Evolutionary conservation across 2,113 vertebrate species (phyloP), one percentile per base, ranked within the genome.

Genomic region (Miniopterus natalensis): DNA sequence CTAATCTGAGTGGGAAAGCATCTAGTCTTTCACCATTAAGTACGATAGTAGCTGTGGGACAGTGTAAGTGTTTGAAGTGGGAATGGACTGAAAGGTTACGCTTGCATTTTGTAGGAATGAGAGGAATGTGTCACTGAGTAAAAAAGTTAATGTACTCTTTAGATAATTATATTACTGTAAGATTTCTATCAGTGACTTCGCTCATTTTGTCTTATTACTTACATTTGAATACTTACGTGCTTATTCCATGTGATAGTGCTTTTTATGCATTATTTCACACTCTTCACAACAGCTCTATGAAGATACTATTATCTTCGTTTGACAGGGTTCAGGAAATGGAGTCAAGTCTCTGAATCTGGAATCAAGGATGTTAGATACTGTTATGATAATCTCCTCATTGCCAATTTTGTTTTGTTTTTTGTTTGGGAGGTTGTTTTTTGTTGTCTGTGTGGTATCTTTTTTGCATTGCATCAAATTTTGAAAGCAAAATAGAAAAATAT

Each of bases 401-500:
- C 59, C 45, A 63, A 25, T 77, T 91, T 92, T 61, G 85, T 70
- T 73, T 77, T 77, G 17, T 47, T 65, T 61, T n/a, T n/a, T 53
- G 20, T 40, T 40, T 2, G 8, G 8, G 36, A 14, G 59, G 23
- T 18, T 40, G 78, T 36, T 23, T 70, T 74, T 73, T 84, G 13
- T 25, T 68, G 12, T 29, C 10, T 65, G 9, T 70, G 36, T 51
- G 47, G 49, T 66, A 5, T 65, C 2, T 66, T 66, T 66, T 66
- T 31, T 75, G 45, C 27, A 75, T 51, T 75, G 27, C 47, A 78
- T 71, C 40, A 55, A 29, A 87, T 81, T 74, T 88, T 73, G 27
- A 92, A 92, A 87, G 27, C 74, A 57, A 45, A 53, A 90, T 74
- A 74, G 40, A 25, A 40, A 75, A 90, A 27, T n/a, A 18, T 84